Evolutionary conservation across 2,113 vertebrate genomes (phyloP).

Genomic region (Reinhardtius hippoglossoides): DNA sequence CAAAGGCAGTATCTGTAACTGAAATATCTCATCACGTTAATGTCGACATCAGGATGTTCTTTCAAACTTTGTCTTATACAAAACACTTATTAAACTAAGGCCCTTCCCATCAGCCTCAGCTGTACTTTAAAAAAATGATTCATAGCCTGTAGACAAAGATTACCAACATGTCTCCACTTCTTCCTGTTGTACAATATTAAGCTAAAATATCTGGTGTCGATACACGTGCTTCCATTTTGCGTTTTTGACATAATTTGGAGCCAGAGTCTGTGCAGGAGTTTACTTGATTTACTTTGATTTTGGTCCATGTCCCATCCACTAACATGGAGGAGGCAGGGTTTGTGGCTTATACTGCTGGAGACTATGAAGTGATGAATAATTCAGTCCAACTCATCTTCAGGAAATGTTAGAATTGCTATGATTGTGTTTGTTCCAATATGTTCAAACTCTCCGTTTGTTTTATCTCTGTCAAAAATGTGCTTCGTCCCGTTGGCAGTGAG

Average conservation of each 20-base stretch:
- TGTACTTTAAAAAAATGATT: too few relatives aligned
- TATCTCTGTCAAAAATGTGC: not conserved
- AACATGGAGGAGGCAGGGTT: too few relatives aligned
- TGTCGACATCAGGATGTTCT: not conserved
- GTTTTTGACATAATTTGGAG: too few relatives aligned
- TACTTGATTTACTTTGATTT: too few relatives aligned
- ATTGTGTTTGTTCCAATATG: not conserved
- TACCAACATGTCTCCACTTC: too few relatives aligned
- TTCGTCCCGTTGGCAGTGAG: slow-evolving; percentile 2
- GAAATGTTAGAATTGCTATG: slow-evolving; percentile 2
- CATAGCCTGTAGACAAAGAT: too few relatives aligned
- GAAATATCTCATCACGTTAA: not conserved
- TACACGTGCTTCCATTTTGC: too few relatives aligned
- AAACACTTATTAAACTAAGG: not conserved
- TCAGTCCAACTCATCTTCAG: slow-evolving; percentile 11
- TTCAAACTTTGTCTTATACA: not conserved
- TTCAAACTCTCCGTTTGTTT: not conserved
- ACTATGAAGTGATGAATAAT: slow-evolving; percentile 3
- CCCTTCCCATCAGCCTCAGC: not conserved
- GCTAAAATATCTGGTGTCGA: too few relatives aligned
- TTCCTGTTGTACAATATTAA: too few relatives aligned
- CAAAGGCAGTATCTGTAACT: not conserved
- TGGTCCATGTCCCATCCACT: too few relatives aligned
- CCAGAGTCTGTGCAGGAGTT: too few relatives aligned
- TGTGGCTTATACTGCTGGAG: not conserved